Percentiles rank a stretch among this genome's conserved stretches.
phyloP scores from a whole-genome alignment of 2,113 vertebrate genomes.

The Plestiodon gilberti region DNA sequence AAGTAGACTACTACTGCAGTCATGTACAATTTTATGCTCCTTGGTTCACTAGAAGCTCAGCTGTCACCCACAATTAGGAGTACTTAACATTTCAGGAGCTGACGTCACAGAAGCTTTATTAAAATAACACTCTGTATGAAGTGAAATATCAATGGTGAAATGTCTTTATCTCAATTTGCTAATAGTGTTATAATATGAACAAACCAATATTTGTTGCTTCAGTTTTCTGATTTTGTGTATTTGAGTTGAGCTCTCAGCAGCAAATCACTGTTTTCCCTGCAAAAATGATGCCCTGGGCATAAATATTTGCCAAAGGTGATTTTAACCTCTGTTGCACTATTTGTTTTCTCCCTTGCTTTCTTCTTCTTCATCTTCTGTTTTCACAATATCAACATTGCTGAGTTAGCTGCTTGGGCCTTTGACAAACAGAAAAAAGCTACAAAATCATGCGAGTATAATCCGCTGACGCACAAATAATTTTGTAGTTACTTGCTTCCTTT shows the following conservation, averaged over 20 bases:
- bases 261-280: constrained; percentile 11
- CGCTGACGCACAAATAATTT: constrained; percentile 30
- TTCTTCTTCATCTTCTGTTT: background rate
- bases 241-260: background rate
- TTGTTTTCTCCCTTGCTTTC: background rate
- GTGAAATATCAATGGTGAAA: fast-evolving
- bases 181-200: background rate
- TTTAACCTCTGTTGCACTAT: background rate
- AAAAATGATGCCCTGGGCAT: background rate
- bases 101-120: background rate
- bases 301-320: constrained; percentile 29
- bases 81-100: background rate
- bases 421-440: constrained; percentile 17
- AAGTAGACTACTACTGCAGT: background rate
- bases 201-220: background rate
- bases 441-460: background rate
- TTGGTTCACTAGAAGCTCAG: too few relatives aligned
- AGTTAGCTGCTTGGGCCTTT: constrained; percentile 5
- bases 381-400: background rate
- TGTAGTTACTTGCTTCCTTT: background rate
- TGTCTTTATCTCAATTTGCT: background rate
- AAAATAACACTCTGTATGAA: fast-evolving
- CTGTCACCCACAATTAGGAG: background rate
- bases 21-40: background rate
- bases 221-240: background rate